phyloP scores from a whole-genome alignment of 2,113 vertebrate species.

The Cavia aperea region DNA sequence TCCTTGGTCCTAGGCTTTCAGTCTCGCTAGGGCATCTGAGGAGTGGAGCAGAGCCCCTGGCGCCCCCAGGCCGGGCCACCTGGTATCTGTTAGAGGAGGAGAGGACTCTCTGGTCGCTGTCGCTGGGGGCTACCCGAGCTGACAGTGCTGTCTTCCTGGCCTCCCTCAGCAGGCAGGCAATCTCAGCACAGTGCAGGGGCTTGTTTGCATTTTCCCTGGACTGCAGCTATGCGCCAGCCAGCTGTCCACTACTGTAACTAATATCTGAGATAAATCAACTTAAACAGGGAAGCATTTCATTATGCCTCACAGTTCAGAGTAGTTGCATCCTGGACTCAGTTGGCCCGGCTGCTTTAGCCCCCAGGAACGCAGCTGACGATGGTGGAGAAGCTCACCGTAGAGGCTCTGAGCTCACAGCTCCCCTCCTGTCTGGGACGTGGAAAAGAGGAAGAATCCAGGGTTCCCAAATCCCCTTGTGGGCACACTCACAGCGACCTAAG shows the following conservation, averaged over 20 bases:
- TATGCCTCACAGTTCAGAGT: neutral
- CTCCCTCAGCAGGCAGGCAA: accelerated
- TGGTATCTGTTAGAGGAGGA: neutral
- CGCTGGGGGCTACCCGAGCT: neutral
- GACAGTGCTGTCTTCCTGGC: no score
- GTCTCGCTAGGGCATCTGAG: neutral
- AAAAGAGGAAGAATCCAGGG: no score
- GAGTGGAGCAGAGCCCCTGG: no score
- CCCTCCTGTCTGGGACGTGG: no score
- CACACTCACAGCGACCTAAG: neutral
- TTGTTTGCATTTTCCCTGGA: neutral
- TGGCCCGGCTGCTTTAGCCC: neutral
- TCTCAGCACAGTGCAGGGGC: neutral
- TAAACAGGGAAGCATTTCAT: neutral
- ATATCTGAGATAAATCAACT: neutral
- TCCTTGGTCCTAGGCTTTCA: neutral
- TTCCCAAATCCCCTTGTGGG: neutral
- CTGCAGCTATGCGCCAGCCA: no score
- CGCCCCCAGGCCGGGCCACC: neutral
- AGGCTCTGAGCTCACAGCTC: no score
- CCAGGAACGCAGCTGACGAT: neutral
- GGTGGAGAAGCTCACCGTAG: no score
- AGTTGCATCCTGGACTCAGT: neutral
- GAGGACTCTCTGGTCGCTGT: neutral
- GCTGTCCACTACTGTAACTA: neutral